Conservation (phyloP, 2,888 invertebrate genomes). For the Ashinkailepas kermadecensis region DNA sequence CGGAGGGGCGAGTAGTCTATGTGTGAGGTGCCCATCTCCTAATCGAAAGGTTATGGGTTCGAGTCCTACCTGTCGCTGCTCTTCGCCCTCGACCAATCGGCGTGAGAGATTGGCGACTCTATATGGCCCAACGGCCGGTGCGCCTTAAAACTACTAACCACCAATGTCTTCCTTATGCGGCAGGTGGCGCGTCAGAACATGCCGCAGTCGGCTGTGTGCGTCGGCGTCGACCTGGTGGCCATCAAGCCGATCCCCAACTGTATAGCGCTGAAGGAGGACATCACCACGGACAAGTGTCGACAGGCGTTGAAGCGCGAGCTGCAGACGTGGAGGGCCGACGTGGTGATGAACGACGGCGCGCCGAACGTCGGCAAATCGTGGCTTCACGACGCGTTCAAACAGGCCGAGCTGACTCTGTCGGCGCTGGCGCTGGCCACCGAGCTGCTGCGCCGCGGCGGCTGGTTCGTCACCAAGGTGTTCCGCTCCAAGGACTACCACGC, state of each 20-base stretch:
- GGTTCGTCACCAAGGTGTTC: constrained; percentile 98
- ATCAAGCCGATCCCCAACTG: constrained; percentile 86
- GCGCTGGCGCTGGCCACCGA: constrained; percentile 86
- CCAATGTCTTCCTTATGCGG: constrained; percentile 37
- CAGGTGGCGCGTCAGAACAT: constrained; percentile 94
- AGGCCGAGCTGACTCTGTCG: constrained; percentile 80
- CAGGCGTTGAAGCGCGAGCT: constrained; percentile 71
- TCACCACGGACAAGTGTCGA: constrained; percentile 90
- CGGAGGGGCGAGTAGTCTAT: too few relatives aligned
- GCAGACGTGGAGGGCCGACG: constrained; percentile 93
- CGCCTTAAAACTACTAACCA: neutral
- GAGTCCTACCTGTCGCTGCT: too few relatives aligned
- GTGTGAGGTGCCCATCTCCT: too few relatives aligned
- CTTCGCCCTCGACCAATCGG: too few relatives aligned
- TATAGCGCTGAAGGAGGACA: constrained; percentile 83
- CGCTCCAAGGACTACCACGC: constrained; percentile 96
- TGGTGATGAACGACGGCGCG: constrained; percentile 94
- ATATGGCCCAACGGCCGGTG: too few relatives aligned
- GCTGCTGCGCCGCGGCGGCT: constrained; percentile 82
- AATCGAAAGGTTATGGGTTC: too few relatives aligned
- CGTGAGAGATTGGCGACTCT: too few relatives aligned
- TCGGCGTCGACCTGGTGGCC: constrained; percentile 93
- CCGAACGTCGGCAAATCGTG: constrained; percentile 87
- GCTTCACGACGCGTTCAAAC: constrained; percentile 94
- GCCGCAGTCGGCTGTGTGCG: constrained; percentile 89